Conservation (phyloP, 2,797 vertebrate species). For the Sarcophilus harrisii region DNA sequence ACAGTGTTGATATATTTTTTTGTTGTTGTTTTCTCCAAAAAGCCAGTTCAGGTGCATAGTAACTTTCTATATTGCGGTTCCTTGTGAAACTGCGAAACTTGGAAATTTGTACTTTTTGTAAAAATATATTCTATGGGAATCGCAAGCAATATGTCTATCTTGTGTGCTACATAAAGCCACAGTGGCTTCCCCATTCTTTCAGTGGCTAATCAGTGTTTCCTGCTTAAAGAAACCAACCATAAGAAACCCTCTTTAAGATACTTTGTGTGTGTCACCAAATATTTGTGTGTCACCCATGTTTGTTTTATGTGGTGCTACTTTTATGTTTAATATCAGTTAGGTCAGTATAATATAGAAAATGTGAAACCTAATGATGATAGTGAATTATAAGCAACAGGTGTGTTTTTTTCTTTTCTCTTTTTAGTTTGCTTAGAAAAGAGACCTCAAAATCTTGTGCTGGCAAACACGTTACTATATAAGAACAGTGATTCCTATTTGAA, state of each 20-base stretch:
- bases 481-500: slow-evolving; percentile 46
- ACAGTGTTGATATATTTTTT: slow-evolving; percentile 82
- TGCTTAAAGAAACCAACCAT: slow-evolving; percentile 82
- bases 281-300: slow-evolving; percentile 77
- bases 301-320: slow-evolving; percentile 87
- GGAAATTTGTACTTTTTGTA: slow-evolving; percentile 87
- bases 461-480: slow-evolving; percentile 79
- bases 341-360: slow-evolving; percentile 86
- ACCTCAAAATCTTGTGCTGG: slow-evolving; percentile 83
- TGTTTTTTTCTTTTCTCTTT: slow-evolving; percentile 48
- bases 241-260: slow-evolving; percentile 75
- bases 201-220: slow-evolving; percentile 76
- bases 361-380: slow-evolving; percentile 82
- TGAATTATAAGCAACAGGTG: slow-evolving; percentile 58
- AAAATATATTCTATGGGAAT: slow-evolving; percentile 85
- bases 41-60: slow-evolving; percentile 86
- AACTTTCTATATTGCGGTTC: slow-evolving; percentile 86
- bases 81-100: slow-evolving; percentile 85
- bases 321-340: slow-evolving; percentile 80
- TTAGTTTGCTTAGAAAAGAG: slow-evolving; percentile 77
- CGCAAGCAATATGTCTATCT: slow-evolving; percentile 87
- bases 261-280: slow-evolving; percentile 79
- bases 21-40: slow-evolving; percentile 72
- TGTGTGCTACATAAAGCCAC: slow-evolving; percentile 83
- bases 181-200: slow-evolving; percentile 79